Evolutionary conservation across 2,888 invertebrate genomes (phyloP), one percentile per base, ranked within the genome.

Genomic region (Euplexia lucipara): DNA sequence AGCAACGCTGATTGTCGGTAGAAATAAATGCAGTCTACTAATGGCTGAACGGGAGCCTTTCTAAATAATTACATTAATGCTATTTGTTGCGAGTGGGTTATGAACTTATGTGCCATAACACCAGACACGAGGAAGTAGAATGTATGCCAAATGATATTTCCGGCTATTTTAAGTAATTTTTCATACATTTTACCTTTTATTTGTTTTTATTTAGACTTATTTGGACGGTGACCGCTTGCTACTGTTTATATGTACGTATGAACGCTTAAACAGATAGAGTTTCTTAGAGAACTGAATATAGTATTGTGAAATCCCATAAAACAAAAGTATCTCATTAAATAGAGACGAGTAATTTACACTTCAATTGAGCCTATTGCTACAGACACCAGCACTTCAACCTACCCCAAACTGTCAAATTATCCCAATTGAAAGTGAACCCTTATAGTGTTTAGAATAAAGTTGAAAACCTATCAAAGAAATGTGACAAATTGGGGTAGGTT

Each of bases 141-240:
- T n/a, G n/a, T 14, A 35, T 20, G 16, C 10, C 53, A 20, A 67
- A 42, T 42, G 5, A 20, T 14, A 20, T 14, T 9, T 26, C 26
- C 26, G 26, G 8, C 12, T 10, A 44, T 14, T 26, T 32, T n/a
- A 32, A 32, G 14, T 2, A 10, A 39, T 20, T 30, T 41, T 18
- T 26, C 7, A 22, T 14, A 45, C 2, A 7, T 49, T 65, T 34
- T n/a, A n/a, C 34, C 34, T 67, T n/a, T 5, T 34, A 26, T 67
- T 67, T 37, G 14, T 4, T 12, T 37, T 32, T 16, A 10, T 18
- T 41, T 18, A 18, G 18, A 48, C 7, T 4, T 14, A 10, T 18
- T 18, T 49, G 10, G 10, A 18, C 14, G 14, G 48, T 30, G 1
- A 16, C 5, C n/a, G 10, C 16, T 1, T n/a, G n/a, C n/a, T n/a